phyloP scores from a whole-genome alignment of 2,113 vertebrate species.

The Scytalopus superciliaris region DNA sequence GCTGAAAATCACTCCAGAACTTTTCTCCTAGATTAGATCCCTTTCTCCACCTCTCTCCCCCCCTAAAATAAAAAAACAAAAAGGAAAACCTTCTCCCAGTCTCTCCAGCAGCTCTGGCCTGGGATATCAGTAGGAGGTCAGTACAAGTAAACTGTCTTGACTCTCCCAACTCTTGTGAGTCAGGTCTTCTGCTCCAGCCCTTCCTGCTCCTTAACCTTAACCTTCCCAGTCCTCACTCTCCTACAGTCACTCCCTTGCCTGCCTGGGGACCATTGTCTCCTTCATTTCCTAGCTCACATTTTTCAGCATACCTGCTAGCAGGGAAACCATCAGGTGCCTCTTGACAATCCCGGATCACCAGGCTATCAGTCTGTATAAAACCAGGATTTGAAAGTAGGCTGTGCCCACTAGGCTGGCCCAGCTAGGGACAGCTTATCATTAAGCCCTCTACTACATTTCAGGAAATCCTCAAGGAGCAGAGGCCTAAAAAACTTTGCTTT shows the following conservation, averaged over 20 bases:
- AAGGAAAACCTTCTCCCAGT: not conserved
- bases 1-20: not conserved
- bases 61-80: not conserved
- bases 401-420: not conserved
- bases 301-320: not conserved
- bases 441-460: not conserved
- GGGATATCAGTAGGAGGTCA: not conserved
- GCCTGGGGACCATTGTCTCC: not conserved
- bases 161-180: not conserved
- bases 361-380: not conserved
- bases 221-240: not conserved
- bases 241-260: not conserved
- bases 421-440: too few species aligned
- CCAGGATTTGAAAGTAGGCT: not conserved
- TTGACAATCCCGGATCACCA: not conserved
- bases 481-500: not conserved
- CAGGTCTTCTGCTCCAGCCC: not conserved
- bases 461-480: not conserved
- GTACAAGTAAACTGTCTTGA: not conserved
- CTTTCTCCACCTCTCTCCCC: not conserved
- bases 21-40: not conserved
- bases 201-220: not conserved
- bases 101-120: not conserved
- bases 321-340: not conserved
- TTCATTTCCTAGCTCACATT: not conserved